Conservation (phyloP, 2,888 invertebrate species). For the Lycocerus yunnanus region DNA sequence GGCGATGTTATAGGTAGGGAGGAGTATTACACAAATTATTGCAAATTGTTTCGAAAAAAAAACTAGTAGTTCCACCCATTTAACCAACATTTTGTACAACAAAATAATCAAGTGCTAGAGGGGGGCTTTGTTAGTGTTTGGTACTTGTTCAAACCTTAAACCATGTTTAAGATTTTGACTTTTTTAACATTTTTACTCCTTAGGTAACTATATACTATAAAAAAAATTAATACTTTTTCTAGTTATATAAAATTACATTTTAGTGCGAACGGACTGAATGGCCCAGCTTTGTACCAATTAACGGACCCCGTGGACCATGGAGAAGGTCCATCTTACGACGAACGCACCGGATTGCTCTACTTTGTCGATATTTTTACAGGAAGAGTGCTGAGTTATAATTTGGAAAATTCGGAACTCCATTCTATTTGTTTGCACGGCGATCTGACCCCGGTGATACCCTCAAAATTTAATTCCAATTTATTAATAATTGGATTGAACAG, state of each 20-base stretch:
- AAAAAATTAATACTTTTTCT: background rate
- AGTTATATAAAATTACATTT: background rate
- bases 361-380: conserved; percentile 58
- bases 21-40: too few species aligned
- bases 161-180: background rate
- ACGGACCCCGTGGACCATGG: conserved; percentile 48
- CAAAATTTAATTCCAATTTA: conserved; percentile 50
- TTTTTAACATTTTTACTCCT: background rate
- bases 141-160: background rate
- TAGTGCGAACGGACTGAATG: background rate
- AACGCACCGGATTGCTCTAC: conserved; percentile 51
- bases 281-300: conserved; percentile 22
- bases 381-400: conserved; percentile 53
- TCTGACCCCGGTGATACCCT: conserved; percentile 56
- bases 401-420: conserved; percentile 42
- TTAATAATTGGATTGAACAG: conserved; percentile 54
- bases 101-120: background rate
- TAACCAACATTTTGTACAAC: background rate
- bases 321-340: conserved; percentile 62
- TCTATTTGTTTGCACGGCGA: conserved; percentile 40
- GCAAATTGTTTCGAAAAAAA: too few species aligned
- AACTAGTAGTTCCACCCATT: background rate
- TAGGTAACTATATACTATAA: background rate
- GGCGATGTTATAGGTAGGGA: too few species aligned
- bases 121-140: background rate